phyloP scores from a whole-genome alignment of 2,888 invertebrate species.

The Andrena haemorrhoa region DNA sequence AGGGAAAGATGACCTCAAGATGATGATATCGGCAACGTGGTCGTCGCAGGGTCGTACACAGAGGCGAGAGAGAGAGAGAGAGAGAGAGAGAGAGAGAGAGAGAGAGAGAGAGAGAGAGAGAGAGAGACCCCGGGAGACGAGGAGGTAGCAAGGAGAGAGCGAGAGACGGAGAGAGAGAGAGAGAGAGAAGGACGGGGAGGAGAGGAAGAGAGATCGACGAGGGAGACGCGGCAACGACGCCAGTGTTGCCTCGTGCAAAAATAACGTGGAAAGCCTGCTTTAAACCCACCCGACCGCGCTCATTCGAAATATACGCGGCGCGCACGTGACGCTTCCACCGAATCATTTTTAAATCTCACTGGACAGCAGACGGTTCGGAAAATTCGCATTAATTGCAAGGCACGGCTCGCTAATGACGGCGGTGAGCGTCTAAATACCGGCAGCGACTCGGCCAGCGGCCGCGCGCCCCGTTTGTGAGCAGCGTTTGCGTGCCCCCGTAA shows the following conservation, averaged over 20 bases:
- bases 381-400: conserved; percentile 48
- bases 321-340: conserved; percentile 31
- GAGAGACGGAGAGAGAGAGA: conserved; percentile 36
- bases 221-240: conserved; percentile 76
- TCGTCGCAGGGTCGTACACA: conserved; percentile 62
- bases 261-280: conserved; percentile 77
- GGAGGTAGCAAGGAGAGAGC: conserved; percentile 15
- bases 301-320: conserved; percentile 64
- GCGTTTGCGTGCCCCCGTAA: conserved; percentile 9
- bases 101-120: conserved; percentile 16
- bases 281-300: conserved; percentile 69
- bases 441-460: background rate
- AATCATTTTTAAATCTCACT: conserved; percentile 62
- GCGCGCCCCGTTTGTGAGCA: background rate
- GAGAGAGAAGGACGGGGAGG: conserved; percentile 33
- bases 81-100: too few relatives aligned
- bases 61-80: conserved; percentile 28
- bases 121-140: conserved; percentile 30
- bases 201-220: conserved; percentile 58
- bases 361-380: conserved; percentile 42
- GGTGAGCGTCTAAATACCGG: conserved; percentile 7
- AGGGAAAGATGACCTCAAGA: conserved; percentile 69
- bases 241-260: conserved; percentile 76
- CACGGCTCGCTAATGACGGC: conserved; percentile 33
- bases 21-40: conserved; percentile 74